Evolutionary conservation across 2,888 invertebrate species (phyloP).

Genomic region (Crematogaster levior): DNA sequence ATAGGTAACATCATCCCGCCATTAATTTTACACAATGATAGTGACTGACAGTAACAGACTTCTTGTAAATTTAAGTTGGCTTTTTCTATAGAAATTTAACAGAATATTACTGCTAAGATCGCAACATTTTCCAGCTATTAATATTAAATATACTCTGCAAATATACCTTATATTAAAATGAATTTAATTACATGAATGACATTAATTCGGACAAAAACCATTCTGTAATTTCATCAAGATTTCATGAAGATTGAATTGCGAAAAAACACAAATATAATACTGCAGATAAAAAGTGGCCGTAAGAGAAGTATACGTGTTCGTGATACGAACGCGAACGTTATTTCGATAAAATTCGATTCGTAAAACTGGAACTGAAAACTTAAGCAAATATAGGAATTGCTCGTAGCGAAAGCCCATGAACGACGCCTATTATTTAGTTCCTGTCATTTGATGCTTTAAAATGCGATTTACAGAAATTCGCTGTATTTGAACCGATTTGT

Average conservation of each 20-base stretch:
- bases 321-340: conserved; percentile 55
- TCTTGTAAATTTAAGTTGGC: background rate
- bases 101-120: background rate
- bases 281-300: background rate
- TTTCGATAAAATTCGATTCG: conserved; percentile 58
- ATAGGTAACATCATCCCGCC: conserved; percentile 5
- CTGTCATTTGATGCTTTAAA: conserved; percentile 33
- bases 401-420: conserved; percentile 8
- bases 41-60: background rate
- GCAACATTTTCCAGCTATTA: background rate
- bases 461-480: background rate
- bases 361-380: conserved; percentile 43
- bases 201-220: conserved; percentile 20
- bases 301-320: conserved; percentile 39
- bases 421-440: conserved; percentile 18
- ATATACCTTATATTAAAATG: background rate
- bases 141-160: background rate
- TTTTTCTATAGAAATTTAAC: conserved; percentile 23
- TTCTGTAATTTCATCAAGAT: too few relatives aligned
- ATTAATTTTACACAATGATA: conserved; percentile 24
- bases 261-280: background rate
- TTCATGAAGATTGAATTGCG: background rate
- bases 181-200: background rate
- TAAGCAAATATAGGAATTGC: conserved; percentile 45
- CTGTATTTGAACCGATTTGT: background rate